A percentile compares a stretch with the other conserved stretches of the same genome.
Conservation (phyloP, 1,140 invertebrate genomes). For the Arctopsyche grandis region DNA sequence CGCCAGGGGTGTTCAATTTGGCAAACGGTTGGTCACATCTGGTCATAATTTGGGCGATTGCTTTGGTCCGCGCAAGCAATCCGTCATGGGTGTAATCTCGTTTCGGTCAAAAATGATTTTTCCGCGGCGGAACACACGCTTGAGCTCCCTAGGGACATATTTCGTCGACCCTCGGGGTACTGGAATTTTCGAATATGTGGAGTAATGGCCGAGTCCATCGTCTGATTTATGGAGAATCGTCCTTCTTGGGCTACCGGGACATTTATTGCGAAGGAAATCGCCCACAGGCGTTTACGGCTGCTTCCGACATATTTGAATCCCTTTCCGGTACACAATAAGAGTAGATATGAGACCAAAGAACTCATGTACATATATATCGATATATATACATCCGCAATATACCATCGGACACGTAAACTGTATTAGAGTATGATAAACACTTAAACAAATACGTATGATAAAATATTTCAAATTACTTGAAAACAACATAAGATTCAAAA, state of each 20-base stretch:
- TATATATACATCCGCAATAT: too few relatives aligned
- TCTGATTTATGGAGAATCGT: slow-evolving; percentile 26
- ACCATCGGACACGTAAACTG: too few relatives aligned
- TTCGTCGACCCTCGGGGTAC: slow-evolving; percentile 2
- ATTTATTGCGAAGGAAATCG: slow-evolving; percentile 29
- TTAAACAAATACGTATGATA: too few relatives aligned
- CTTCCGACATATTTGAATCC: slow-evolving; percentile 1
- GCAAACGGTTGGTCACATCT: not conserved
- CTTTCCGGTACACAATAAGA: too few relatives aligned
- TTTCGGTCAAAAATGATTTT: slow-evolving; percentile 22
- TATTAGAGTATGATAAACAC: too few relatives aligned
- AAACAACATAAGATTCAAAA: not conserved
- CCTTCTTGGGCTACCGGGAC: slow-evolving; percentile 5
- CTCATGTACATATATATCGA: too few relatives aligned
- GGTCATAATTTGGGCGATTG: slow-evolving; percentile 16
- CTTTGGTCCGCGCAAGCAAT: slow-evolving; percentile 12
- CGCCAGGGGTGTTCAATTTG: too few relatives aligned
- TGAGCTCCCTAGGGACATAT: slow-evolving; percentile 1
- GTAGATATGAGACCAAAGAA: too few relatives aligned
- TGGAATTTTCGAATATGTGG: not conserved
- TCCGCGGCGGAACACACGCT: not conserved
- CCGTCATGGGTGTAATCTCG: slow-evolving; percentile 18
- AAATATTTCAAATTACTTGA: not conserved
- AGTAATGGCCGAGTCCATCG: not conserved
- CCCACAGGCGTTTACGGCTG: not conserved